A percentile compares a stretch with the other conserved stretches of the same genome.
Evolutionary conservation across 2,113 vertebrate species (phyloP).

Genomic region (Pollachius pollachius): DNA sequence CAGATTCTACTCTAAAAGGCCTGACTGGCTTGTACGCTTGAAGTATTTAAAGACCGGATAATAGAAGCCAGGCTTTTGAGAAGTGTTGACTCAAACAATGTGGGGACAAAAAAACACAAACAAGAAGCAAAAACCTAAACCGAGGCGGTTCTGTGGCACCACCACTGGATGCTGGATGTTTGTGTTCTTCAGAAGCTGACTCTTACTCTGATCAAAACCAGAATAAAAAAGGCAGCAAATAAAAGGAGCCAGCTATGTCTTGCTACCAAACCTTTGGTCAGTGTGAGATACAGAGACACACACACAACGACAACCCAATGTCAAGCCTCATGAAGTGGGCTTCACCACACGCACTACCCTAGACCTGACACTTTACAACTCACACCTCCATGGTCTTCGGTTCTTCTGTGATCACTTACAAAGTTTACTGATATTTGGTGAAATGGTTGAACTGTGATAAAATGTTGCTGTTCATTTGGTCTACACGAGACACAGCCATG

Average conservation of each 20-base stretch:
- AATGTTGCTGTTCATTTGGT: background rate
- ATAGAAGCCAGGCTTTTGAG: constrained; percentile 41
- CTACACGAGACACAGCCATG: background rate
- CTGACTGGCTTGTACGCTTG: background rate
- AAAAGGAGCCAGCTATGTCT: constrained; percentile 9
- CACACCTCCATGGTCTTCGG: constrained; percentile 1
- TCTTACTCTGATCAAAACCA: constrained; percentile 46
- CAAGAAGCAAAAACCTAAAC: constrained; percentile 36
- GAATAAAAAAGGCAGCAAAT: constrained; percentile 33
- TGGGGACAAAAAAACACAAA: constrained; percentile 45
- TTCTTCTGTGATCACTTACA: background rate
- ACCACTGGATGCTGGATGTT: constrained; percentile 42
- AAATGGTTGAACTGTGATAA: background rate
- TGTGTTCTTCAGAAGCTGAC: constrained; percentile 42
- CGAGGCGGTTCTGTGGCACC: constrained; percentile 37
- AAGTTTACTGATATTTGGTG: background rate
- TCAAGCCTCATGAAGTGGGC: constrained; percentile 47
- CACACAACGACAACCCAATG: constrained; percentile 7
- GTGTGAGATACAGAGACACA: constrained; percentile 20
- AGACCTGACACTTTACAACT: background rate
- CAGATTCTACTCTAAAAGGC: too few relatives aligned
- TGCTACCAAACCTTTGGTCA: constrained; percentile 42
- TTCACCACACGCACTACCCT: constrained; percentile 4
- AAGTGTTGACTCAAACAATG: constrained; percentile 37
- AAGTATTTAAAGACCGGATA: constrained; percentile 30